Base-by-base conservation (phyloP, 2,888 invertebrate species). In the Nomada fucata region DNA sequence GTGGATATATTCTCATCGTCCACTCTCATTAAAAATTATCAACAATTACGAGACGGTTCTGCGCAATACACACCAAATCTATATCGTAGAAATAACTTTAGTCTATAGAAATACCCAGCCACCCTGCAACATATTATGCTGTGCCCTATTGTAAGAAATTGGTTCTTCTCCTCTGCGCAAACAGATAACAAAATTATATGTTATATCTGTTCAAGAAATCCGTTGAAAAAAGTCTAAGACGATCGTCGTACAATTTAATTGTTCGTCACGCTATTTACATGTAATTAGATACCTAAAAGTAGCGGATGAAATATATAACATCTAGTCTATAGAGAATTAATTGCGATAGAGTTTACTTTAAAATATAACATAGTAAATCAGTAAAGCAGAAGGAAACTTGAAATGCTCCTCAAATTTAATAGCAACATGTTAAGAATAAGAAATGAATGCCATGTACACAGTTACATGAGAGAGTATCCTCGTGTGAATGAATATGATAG, bases 261-360 rank as follows among this genome's bases (percentile, higher is more conserved):
- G 86, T 90, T 89, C 89, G 88, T 90, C 90, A 90, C 92, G 89
- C 92, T 92, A 93, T 93, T 89, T 93, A 92, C 93, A 93, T 90
- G 90, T 91, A 90, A 91, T 23, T 91, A 90, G 76, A 89, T 90
- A 90, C 88, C 91, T 91, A 91, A 86, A 84, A 88, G 84, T 88
- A 90, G 87, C 89, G 83, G 36, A 84, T 88, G 84, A 87, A 86
- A 86, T 86, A 85, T 82, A 87, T 71, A 71, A 73, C 74, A 15
- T 64, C 53, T 85, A 84, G 76, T 80, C 83, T 80, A 84, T 63
- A 18, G 73, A 70, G 64, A 77, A 76, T 79, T 63, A 68, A 77
- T 53, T 57, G 18, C 36, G 68, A 57, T 73, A 64, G 55, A 57
- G 20, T 53, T 50, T 59, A 42, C 1, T 64, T 55, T 36, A 26